Evolutionary conservation across 2,888 invertebrate species (phyloP), one percentile per base, ranked within the genome.

Genomic region (Drosophila lutescens): DNA sequence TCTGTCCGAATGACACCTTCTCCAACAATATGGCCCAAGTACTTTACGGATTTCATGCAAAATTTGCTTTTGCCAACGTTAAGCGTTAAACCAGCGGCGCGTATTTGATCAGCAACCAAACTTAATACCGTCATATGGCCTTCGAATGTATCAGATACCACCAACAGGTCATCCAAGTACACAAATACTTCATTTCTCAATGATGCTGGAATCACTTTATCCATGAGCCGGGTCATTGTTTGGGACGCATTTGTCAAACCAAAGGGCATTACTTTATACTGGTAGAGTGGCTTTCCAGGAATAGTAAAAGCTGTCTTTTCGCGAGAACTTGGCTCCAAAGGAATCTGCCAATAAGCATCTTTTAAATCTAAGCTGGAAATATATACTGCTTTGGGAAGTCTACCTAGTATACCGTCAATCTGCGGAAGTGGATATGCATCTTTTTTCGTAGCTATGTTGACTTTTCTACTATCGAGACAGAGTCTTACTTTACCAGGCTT

Each of bases 281-380:
- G 32, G 12, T 49, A 32, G 4, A 32, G 32, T 3, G 49, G 17
- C 4, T 49, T 49, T 1, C 32, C 15, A 1, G 49, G 49, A 17
- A 49, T 49, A 0, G 17, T 49, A 4, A 49, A 49, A 6, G 47
- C 47, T 1, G 47, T 49, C 17, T 49, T 49, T 15, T 49, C 38
- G 38, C 38, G 38, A n/a, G 38, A 38, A 38, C 8, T n/a, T 38
- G 38, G 38, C n/a, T 38, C 38, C n/a, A 38, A n/a, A 38, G 38
- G 38, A n/a, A 38, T n/a, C 36, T 13, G 12, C 36, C 36, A 36
- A 10, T 38, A 38, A 8, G 38, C 38, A 13, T 38, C 38, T 38
- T n/a, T 38, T 38, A 38, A 34, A 34, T 34, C 34, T 34, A 12
- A 34, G 5, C 34, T 34, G 4, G 34, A 34, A 34, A n/a, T n/a